phyloP scores from a whole-genome alignment of 2,797 vertebrate genomes.

The Channallabes apus region DNA sequence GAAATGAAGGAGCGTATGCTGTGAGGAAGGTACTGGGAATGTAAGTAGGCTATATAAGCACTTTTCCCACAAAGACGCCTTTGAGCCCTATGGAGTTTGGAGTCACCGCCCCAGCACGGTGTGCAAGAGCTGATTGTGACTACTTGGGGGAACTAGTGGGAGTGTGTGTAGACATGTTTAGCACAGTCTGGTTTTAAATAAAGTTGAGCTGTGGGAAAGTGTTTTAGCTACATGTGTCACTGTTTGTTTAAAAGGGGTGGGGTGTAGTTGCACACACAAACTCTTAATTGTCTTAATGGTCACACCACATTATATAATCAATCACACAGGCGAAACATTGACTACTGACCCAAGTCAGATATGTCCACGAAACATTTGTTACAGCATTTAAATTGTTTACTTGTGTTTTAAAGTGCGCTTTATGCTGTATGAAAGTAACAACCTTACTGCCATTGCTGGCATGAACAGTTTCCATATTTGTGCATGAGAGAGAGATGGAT shows the following conservation, averaged over 20 bases:
- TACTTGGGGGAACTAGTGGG: too few species aligned
- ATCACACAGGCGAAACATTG: constrained; percentile 68
- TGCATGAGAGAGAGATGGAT: not conserved
- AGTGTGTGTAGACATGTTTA: not conserved
- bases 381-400: not conserved
- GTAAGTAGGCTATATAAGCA: constrained; percentile 67
- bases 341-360: not conserved
- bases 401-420: not conserved
- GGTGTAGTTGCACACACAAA: constrained; percentile 60
- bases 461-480: not conserved
- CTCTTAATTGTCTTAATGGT: constrained; percentile 50
- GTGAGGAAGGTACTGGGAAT: constrained; percentile 48
- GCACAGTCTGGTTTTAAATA: constrained; percentile 9
- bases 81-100: constrained; percentile 62
- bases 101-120: not conserved
- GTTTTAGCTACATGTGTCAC: constrained; percentile 8
- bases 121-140: constrained; percentile 34
- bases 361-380: not conserved
- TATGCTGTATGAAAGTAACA: not conserved
- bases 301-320: constrained; percentile 65
- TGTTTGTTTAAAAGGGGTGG: constrained; percentile 26
- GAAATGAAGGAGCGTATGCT: constrained; percentile 21
- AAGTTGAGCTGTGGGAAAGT: constrained; percentile 4
- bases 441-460: not conserved
- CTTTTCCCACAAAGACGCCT: constrained; percentile 72